Conservation (phyloP, 2,797 vertebrate species). For the Megaceryle alcyon region DNA sequence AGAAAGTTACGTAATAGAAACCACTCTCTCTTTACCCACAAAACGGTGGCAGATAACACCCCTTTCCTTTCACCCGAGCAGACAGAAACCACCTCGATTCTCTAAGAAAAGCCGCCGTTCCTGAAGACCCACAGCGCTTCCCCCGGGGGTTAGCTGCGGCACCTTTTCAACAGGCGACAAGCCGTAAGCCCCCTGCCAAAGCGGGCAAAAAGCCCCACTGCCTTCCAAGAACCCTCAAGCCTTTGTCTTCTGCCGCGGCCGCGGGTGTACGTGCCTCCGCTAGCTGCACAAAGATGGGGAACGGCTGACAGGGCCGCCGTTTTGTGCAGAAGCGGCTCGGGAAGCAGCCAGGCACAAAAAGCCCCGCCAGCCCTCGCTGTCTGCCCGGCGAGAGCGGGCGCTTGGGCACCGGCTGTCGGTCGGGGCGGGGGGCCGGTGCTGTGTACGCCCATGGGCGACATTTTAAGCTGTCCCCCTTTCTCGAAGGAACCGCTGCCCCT, state of each 20-base stretch:
- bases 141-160: not conserved
- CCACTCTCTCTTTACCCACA: not conserved
- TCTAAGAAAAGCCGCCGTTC: not conserved
- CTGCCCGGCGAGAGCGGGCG: not conserved
- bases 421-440: not conserved
- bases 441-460: not conserved
- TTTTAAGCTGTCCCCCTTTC: not conserved
- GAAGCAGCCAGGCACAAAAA: not conserved
- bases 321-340: not conserved
- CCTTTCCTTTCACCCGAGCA: not conserved
- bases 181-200: accelerated
- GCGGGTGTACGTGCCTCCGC: not conserved
- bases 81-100: not conserved
- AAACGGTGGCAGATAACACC: not conserved
- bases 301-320: not conserved
- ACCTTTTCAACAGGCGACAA: accelerated
- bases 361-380: not conserved
- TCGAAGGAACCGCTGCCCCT: not conserved
- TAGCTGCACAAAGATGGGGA: not conserved
- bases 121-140: not conserved
- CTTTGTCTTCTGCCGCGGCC: not conserved
- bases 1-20: not conserved
- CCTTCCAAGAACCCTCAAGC: not conserved
- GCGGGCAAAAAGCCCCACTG: not conserved
- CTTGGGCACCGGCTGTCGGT: too few species aligned